phyloP scores from a whole-genome alignment of 2,888 invertebrate species.

The Eupithecia abbreviata region DNA sequence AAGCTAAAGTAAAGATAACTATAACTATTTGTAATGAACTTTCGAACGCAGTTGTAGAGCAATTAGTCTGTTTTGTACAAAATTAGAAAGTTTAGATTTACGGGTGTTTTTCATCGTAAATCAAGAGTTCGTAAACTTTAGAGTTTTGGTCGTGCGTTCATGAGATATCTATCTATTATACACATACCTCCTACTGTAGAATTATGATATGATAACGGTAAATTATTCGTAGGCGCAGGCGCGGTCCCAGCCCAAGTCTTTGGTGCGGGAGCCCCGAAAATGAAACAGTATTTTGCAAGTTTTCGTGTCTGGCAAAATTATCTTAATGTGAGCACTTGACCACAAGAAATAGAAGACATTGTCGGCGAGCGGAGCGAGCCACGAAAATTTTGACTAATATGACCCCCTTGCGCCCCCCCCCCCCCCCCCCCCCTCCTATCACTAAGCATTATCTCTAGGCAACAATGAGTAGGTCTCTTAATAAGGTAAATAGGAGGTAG shows the following conservation, averaged over 20 bases:
- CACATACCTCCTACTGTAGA: neutral
- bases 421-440: too few species aligned
- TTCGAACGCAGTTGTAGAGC: constrained; percentile 23
- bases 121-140: constrained; percentile 15
- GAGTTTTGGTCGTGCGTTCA: neutral
- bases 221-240: too few species aligned
- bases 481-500: neutral
- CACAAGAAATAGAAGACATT: too few species aligned
- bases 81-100: constrained; percentile 40
- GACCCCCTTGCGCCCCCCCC: too few species aligned
- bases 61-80: constrained; percentile 29
- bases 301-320: too few species aligned
- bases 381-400: too few species aligned
- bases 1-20: neutral
- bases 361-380: too few species aligned
- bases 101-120: constrained; percentile 32
- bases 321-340: too few species aligned
- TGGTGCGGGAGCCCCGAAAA: too few species aligned
- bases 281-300: too few species aligned
- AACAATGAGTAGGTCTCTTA: neutral
- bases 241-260: too few species aligned
- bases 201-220: neutral
- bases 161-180: neutral
- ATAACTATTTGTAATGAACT: constrained; percentile 14
- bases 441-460: neutral